Evolutionary conservation across 2,113 vertebrate species (phyloP), one percentile per base, ranked within the genome.

Genomic region (Equus quagga): DNA sequence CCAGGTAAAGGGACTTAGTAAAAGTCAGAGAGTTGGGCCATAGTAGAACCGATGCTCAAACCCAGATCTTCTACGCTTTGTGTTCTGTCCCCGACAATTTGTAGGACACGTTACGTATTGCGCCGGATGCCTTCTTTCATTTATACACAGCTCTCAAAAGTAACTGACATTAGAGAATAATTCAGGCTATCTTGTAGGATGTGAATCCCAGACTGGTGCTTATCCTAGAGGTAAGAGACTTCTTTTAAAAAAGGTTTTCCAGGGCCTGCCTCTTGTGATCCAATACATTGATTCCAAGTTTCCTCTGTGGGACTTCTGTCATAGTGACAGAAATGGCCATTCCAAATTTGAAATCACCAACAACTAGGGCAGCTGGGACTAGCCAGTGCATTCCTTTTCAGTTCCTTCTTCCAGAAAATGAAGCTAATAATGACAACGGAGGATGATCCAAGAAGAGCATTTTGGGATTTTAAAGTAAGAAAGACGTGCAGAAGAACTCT

Each of bases 351-450:
- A 70, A 65, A 33, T 36, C 82, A 46, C 12, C 33, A 72, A 4
- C 23, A 60, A 21, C 23, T 89, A 75, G n/a, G 56, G 14, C 8
- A 28, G 44, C 58, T 46, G 76, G 75, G 24, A 56, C 54, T 88
- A 64, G 54, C 87, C 17, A 19, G 56, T 19, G 2, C 89, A 73
- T 96, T 83, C 31, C 33, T 64, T 69, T 97, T 64, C 44, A 8
- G 60, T 60, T 92, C 31, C n/a, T 84, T 95, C 84, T 93, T 88
- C 46, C 18, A 73, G 56, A 83, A 97, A 97, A 70, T 31, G 41
- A 75, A 95, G 51, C 51, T 51, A 89, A 87, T 89, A 49, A 26
- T 44, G 28, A 51, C 85, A 60, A 18, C 4, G 31, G 33, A 88
- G 80, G 1, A 28, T 44, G n/a, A 86, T 31, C 24, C 28, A 81